phyloP scores from a whole-genome alignment of 2,797 vertebrate genomes.

The Schizopygopsis pylzovi region DNA sequence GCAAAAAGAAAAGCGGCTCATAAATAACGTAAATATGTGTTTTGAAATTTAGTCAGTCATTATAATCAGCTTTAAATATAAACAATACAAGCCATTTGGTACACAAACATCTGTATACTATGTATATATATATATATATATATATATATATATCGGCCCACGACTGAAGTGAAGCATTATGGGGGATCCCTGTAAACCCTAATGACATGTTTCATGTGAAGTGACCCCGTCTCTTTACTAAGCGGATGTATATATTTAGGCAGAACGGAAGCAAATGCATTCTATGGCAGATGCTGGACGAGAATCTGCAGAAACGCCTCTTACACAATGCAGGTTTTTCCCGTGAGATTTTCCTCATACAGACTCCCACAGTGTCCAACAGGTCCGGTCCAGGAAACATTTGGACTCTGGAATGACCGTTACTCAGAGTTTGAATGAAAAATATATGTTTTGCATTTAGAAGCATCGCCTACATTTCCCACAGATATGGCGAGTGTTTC shows the following conservation, averaged over 20 bases:
- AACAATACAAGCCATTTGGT: slow-evolving; percentile 19
- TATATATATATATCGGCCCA: not conserved
- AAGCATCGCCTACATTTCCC: slow-evolving; percentile 39
- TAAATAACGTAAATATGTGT: not conserved
- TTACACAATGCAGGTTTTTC: not conserved
- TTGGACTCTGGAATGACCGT: not conserved
- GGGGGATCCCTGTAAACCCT: slow-evolving; percentile 44
- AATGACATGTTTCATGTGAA: slow-evolving; percentile 59
- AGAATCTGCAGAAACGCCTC: not conserved
- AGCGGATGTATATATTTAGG: not conserved
- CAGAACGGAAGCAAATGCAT: no score
- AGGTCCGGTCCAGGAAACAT: slow-evolving; percentile 6
- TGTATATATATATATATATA: not conserved
- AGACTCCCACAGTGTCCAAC: not conserved
- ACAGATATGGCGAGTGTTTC: slow-evolving; percentile 32
- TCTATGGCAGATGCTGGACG: not conserved
- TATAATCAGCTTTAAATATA: slow-evolving; percentile 15
- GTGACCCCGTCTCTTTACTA: slow-evolving; percentile 18
- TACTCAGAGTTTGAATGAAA: not conserved
- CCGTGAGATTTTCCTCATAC: not conserved
- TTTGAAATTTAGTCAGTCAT: not conserved
- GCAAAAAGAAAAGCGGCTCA: not conserved
- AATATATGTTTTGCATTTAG: slow-evolving; percentile 49
- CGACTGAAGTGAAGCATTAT: slow-evolving; percentile 6
- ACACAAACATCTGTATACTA: not conserved